Conservation (phyloP, 2,113 vertebrate genomes). For the Eurypyga helias region DNA sequence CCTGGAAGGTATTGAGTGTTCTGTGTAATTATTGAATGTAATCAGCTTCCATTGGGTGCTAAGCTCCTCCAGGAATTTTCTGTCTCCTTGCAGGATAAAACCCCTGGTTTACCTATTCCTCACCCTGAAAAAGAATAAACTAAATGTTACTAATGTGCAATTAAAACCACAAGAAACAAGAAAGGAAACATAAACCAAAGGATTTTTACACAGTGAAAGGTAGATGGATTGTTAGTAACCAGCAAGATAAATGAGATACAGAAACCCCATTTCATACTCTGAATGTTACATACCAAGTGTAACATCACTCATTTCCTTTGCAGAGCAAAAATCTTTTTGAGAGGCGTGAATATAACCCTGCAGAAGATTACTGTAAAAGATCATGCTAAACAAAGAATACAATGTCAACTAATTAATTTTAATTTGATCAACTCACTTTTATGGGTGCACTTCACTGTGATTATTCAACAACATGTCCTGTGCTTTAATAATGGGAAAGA, state of each 20-base stretch:
- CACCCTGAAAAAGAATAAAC: not conserved
- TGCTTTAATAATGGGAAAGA: not conserved
- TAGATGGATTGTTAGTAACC: not conserved
- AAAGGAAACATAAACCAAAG: not conserved
- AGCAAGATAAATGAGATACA: not conserved
- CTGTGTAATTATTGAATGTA: not conserved
- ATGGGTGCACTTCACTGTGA: not conserved
- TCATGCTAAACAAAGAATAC: not conserved
- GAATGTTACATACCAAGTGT: not conserved
- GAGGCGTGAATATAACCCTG: not conserved
- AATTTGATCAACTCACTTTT: not conserved
- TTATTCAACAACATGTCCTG: not conserved
- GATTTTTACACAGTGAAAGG: not conserved
- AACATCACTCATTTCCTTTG: not conserved
- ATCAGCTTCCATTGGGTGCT: not conserved
- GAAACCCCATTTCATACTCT: not conserved
- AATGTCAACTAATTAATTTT: slow-evolving; percentile 18
- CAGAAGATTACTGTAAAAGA: not conserved
- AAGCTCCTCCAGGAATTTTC: not conserved
- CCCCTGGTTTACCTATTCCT: not conserved
- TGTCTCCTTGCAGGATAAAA: not conserved
- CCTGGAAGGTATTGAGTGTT: not conserved
- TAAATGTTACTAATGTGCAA: not conserved
- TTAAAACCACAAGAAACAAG: not conserved
- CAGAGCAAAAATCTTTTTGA: not conserved